Percentiles rank a stretch among this genome's conserved stretches.
Evolutionary conservation across 2,888 invertebrate species (phyloP).

Genomic region (Sicus ferrugineus): DNA sequence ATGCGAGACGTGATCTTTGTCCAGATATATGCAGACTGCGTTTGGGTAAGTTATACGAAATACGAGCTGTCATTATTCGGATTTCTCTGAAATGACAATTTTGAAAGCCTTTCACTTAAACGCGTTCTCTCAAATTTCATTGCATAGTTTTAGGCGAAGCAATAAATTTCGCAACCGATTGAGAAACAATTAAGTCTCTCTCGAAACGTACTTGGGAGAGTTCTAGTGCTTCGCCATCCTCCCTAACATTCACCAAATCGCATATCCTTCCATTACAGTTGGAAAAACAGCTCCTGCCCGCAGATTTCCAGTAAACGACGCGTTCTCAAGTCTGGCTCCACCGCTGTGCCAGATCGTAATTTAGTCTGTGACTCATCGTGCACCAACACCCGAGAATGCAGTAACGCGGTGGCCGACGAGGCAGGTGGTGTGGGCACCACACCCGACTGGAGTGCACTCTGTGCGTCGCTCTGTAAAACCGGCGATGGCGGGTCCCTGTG

Average conservation of each 20-base stretch:
- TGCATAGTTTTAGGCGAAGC: too few relatives aligned
- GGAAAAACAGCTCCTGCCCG: constrained; percentile 43
- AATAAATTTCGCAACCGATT: too few relatives aligned
- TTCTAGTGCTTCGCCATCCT: too few relatives aligned
- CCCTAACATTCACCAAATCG: neutral
- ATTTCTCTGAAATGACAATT: too few relatives aligned
- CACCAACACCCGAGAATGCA: constrained; percentile 41
- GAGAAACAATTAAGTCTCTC: too few relatives aligned
- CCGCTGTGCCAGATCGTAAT: constrained; percentile 39
- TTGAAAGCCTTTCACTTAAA: too few relatives aligned
- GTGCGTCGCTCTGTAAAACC: constrained; percentile 71
- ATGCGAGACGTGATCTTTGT: constrained; percentile 65
- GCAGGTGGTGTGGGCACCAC: constrained; percentile 38
- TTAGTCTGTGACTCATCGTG: constrained; percentile 56
- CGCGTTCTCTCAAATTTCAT: too few relatives aligned
- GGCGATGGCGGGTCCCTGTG: constrained; percentile 80
- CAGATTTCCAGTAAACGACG: neutral
- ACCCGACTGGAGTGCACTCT: constrained; percentile 73
- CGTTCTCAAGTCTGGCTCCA: neutral
- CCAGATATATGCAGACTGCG: constrained; percentile 70
- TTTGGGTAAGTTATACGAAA: constrained; percentile 64
- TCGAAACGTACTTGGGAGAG: too few relatives aligned
- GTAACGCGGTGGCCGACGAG: constrained; percentile 40
- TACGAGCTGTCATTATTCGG: too few relatives aligned
- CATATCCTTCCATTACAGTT: constrained; percentile 42